phyloP scores from a whole-genome alignment of 2,797 vertebrate genomes.

The Chaetodon trifasciatus region DNA sequence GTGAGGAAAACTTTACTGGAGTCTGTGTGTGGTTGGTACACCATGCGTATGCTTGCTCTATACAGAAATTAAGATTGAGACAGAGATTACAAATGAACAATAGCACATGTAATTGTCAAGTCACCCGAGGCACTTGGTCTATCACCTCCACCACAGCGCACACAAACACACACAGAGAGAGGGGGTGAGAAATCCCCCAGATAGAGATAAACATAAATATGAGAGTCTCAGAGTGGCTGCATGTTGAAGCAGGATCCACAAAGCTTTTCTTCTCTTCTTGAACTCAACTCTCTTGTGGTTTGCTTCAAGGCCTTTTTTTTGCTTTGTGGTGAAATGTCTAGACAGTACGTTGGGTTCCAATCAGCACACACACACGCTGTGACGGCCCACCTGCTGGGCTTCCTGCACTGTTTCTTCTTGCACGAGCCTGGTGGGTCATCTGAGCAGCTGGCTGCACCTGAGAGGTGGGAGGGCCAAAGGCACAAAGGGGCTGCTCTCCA shows the following conservation, averaged over 20 bases:
- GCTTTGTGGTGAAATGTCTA: slow-evolving; percentile 29
- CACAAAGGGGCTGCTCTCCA: neutral
- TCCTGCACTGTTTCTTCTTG: neutral
- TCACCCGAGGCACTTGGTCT: neutral
- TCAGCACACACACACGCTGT: neutral
- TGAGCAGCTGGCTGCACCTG: neutral
- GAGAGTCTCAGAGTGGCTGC: slow-evolving; percentile 1
- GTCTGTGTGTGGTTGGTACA: neutral
- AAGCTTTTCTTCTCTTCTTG: slow-evolving; percentile 35
- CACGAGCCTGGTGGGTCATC: neutral
- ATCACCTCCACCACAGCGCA: neutral
- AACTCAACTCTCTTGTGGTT: slow-evolving; percentile 43
- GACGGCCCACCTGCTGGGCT: neutral
- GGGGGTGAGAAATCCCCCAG: slow-evolving; percentile 30
- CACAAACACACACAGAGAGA: neutral
- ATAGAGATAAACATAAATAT: slow-evolving; percentile 62
- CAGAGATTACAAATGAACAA: slow-evolving; percentile 24
- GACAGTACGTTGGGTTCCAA: slow-evolving; percentile 27
- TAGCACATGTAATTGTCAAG: neutral
- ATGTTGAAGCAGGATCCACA: slow-evolving; percentile 71
- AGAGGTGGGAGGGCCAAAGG: neutral
- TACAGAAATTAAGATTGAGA: slow-evolving; percentile 19
- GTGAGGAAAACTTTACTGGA: too few species aligned
- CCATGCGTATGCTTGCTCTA: neutral
- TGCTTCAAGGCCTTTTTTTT: slow-evolving; percentile 14